A percentile compares a stretch with the other conserved stretches of the same genome.
phyloP scores from a whole-genome alignment of 2,888 invertebrate genomes.

The Polyommatus icarus region DNA sequence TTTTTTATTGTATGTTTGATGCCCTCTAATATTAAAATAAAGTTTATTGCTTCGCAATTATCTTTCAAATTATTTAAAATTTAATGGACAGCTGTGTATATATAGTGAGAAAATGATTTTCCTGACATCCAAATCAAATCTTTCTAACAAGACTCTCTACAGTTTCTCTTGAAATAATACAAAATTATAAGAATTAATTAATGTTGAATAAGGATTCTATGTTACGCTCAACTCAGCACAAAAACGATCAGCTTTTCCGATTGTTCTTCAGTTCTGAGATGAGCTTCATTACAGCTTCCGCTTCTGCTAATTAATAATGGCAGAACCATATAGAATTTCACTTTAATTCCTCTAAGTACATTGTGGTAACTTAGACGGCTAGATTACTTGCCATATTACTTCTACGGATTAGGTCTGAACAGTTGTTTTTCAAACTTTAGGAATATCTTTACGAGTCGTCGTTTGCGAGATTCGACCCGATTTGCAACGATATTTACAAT shows the following conservation, averaged over 20 bases:
- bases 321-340: conserved; percentile 25
- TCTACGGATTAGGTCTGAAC: neutral
- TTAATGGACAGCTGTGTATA: no score
- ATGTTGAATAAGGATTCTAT: conserved; percentile 5
- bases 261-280: conserved; percentile 28
- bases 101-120: neutral
- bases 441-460: neutral
- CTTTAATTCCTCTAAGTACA: conserved; percentile 22
- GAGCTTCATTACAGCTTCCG: conserved; percentile 27
- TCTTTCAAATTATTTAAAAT: neutral
- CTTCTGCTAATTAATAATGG: conserved; percentile 24
- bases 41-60: neutral
- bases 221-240: conserved; percentile 25
- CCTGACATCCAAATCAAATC: neutral
- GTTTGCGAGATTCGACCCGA: neutral
- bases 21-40: neutral
- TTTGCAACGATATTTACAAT: neutral
- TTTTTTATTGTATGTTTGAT: neutral
- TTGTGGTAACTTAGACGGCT: conserved; percentile 13
- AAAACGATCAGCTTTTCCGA: conserved; percentile 30
- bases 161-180: neutral
- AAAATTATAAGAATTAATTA: conserved; percentile 20
- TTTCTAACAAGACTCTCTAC: neutral
- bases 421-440: conserved; percentile 1
- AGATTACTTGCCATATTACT: neutral